A percentile compares a stretch with the other conserved stretches of the same genome.
Evolutionary conservation across 2,797 vertebrate genomes (phyloP).

Genomic region (Tarsius wallacei): DNA sequence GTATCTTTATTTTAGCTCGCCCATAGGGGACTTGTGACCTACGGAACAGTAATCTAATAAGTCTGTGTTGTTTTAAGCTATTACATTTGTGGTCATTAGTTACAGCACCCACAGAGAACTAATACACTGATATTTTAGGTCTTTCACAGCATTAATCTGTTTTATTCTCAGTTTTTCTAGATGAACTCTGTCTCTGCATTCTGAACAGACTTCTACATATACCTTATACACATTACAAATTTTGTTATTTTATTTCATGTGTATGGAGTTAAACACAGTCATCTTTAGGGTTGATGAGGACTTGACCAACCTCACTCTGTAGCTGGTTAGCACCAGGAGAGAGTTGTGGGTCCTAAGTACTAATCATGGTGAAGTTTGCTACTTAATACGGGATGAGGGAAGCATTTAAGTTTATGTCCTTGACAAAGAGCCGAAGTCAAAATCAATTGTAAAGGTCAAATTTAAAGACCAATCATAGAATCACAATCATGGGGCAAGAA

Average conservation of each 20-base stretch:
- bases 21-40: not conserved
- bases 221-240: not conserved
- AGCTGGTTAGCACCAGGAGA: not conserved
- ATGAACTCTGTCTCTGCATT: not conserved
- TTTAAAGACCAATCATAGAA: not conserved
- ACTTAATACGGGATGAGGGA: not conserved
- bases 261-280: not conserved
- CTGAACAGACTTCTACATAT: not conserved
- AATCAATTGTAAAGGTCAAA: not conserved
- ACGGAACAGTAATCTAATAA: not conserved
- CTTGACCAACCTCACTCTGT: not conserved
- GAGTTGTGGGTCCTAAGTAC: not conserved
- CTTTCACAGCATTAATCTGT: not conserved
- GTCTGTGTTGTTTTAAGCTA: not conserved
- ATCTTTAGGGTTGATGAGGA: not conserved
- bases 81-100: not conserved
- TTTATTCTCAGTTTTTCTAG: not conserved
- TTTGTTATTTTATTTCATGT: not conserved
- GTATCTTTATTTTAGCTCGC: not conserved
- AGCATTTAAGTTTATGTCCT: too few species aligned
- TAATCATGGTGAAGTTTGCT: not conserved
- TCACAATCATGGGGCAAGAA: not conserved
- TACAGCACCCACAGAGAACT: not conserved
- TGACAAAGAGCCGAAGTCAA: not conserved
- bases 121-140: not conserved